These are phyloP conservation scores for Cervus canadensis DNA, from an alignment of 2,113 vertebrate species.

Conservation along the genomic window DNA sequence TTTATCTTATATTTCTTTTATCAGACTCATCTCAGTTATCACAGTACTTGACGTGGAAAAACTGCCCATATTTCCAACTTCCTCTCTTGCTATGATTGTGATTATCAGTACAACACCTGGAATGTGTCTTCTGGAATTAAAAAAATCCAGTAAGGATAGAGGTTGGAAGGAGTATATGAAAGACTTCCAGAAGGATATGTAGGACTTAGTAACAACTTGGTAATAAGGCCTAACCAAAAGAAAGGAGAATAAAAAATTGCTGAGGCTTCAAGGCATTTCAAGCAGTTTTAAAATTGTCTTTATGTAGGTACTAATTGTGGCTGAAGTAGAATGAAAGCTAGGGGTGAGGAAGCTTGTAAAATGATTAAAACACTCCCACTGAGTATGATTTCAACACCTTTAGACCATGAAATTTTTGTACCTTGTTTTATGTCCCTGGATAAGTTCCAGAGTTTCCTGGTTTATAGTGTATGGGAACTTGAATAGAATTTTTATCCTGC, in stretches of 20 bases:
- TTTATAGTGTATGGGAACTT: not conserved
- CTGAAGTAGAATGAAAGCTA: not conserved
- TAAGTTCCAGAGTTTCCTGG: not conserved
- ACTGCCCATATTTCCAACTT: not conserved
- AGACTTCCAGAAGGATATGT: not conserved
- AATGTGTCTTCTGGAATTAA: not conserved
- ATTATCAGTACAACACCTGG: not conserved
- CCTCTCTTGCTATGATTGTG: not conserved
- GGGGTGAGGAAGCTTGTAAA: not conserved
- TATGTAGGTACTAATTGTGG: not conserved
- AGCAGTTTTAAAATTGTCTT: not conserved
- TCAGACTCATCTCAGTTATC: not conserved
- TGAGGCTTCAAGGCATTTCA: not conserved
- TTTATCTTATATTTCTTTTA: not conserved
- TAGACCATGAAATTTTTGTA: not conserved
- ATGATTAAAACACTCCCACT: not conserved
- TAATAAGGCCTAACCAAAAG: not conserved
- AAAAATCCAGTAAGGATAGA: not conserved
- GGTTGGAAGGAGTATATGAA: not conserved
- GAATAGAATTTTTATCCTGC: not conserved
- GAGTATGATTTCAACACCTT: not conserved
- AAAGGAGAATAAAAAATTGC: not conserved
- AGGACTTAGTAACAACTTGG: not conserved
- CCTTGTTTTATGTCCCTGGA: not conserved
- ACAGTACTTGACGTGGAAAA: not conserved